Evolutionary conservation across 2,888 invertebrate species (phyloP).

Genomic region (Vesta saturnalis): DNA sequence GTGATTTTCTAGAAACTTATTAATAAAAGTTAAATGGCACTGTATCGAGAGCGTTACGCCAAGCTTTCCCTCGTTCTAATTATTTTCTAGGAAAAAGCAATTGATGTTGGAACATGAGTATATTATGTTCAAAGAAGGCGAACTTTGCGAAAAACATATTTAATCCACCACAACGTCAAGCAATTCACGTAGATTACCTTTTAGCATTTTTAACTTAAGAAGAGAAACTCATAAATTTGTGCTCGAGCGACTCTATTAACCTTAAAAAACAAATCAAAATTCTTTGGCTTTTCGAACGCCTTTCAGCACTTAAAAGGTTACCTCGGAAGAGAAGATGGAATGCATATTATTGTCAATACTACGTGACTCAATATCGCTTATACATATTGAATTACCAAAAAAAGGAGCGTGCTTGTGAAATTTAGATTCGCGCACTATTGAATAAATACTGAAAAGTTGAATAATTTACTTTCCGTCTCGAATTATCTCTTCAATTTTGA

Average conservation of each 20-base stretch:
- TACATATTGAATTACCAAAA: too few relatives aligned
- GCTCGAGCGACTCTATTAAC: constrained; percentile 6
- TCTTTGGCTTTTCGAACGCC: constrained; percentile 2
- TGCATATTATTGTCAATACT: constrained; percentile 1
- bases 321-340: background rate
- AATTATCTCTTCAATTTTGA: too few relatives aligned
- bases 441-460: too few relatives aligned
- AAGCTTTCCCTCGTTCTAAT: too few relatives aligned
- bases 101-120: background rate
- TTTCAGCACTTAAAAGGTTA: background rate
- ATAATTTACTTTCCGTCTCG: too few relatives aligned
- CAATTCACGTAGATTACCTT: constrained; percentile 1
- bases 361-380: constrained; percentile 7
- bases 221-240: constrained; percentile 8
- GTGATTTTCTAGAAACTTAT: background rate
- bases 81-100: background rate
- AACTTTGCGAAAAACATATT: background rate
- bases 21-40: background rate
- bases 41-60: too few relatives aligned
- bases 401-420: too few relatives aligned
- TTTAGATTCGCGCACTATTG: too few relatives aligned
- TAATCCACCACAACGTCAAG: background rate
- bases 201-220: background rate
- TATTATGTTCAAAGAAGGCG: constrained; percentile 1
- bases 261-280: constrained; percentile 13